Percentiles rank a stretch among this genome's conserved stretches.
Conservation (phyloP, 2,797 vertebrate species). For the Hemitrygon akajei region DNA sequence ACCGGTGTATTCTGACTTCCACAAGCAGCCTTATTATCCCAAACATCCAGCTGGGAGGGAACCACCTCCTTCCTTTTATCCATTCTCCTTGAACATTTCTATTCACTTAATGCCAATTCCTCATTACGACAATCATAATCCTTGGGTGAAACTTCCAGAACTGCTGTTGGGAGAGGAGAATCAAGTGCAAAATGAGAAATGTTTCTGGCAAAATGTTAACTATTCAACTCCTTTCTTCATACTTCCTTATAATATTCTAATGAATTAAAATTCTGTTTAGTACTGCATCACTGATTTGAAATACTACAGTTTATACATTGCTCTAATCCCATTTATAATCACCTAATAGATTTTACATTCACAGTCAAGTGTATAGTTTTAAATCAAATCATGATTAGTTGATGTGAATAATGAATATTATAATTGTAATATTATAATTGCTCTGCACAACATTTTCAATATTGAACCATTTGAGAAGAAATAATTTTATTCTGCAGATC, state of each 20-base stretch:
- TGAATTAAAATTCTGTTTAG: background rate
- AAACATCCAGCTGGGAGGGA: background rate
- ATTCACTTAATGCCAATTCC: background rate
- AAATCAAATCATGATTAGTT: background rate
- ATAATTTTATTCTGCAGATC: conserved; percentile 58
- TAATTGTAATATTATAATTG: too few species aligned
- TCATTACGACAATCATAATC: background rate
- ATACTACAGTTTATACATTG: background rate
- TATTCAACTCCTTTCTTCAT: background rate
- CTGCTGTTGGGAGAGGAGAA: background rate
- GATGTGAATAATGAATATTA: background rate
- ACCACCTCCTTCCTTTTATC: background rate
- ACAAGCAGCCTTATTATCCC: background rate
- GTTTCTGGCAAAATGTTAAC: background rate
- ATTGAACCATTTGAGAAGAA: conserved; percentile 14
- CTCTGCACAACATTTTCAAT: background rate
- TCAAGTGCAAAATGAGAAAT: background rate
- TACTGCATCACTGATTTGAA: background rate
- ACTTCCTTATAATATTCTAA: background rate
- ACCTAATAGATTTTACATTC: background rate
- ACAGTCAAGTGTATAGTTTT: background rate
- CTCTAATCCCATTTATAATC: background rate
- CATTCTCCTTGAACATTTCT: background rate
- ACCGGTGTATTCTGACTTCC: background rate
- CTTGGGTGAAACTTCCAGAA: background rate